These are phyloP conservation scores for Portevinia maculata DNA, from an alignment of 2,888 invertebrate species.

Conservation along the genomic window DNA sequence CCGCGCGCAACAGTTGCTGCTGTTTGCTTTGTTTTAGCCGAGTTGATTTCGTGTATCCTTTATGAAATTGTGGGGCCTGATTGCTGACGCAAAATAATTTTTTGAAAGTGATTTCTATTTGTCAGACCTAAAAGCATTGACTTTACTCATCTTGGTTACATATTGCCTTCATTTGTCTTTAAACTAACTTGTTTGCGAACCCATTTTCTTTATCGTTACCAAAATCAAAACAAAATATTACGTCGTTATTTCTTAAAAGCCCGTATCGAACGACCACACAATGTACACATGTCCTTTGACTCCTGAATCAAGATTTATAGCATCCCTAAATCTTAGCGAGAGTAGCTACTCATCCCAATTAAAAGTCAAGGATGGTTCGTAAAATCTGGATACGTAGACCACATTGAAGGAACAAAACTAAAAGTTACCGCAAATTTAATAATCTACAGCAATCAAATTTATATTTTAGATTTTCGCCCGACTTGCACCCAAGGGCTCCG, in stretches of 20 bases:
- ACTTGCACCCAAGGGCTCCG: conserved; percentile 28
- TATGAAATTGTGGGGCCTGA: conserved; percentile 10
- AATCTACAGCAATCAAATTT: conserved; percentile 66
- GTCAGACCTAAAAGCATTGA: conserved; percentile 9
- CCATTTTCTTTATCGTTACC: too few relatives aligned
- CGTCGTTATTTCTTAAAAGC: too few relatives aligned
- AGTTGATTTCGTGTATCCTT: too few relatives aligned
- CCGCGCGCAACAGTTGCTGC: background rate
- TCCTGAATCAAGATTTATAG: too few relatives aligned
- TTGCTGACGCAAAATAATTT: conserved; percentile 32
- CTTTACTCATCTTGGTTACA: background rate
- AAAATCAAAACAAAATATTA: too few relatives aligned
- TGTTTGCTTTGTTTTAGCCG: too few relatives aligned
- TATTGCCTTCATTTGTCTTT: background rate
- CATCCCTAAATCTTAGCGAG: too few relatives aligned
- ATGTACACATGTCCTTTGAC: too few relatives aligned
- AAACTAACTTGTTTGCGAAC: too few relatives aligned
- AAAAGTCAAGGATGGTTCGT: background rate
- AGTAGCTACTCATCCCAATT: background rate
- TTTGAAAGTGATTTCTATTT: background rate
- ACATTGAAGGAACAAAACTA: conserved; percentile 4
- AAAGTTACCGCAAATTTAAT: conserved; percentile 57
- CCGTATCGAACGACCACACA: too few relatives aligned
- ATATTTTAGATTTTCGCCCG: conserved; percentile 45
- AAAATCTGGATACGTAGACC: background rate